Evolutionary conservation across 1,140 invertebrate species (phyloP).

Genomic region (Aphis craccivora): DNA sequence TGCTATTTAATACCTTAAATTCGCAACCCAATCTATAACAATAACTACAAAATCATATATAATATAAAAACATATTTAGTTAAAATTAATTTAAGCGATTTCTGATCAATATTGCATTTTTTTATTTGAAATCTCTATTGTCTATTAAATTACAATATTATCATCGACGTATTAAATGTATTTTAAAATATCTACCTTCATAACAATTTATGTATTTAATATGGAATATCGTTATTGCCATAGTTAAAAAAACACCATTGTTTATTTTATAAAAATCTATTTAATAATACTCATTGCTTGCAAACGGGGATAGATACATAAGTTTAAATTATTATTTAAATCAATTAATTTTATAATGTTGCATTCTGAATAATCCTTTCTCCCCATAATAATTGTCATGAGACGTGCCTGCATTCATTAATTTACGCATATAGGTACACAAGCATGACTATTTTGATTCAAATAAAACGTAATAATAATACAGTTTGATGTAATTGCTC

Average conservation of each 20-base stretch:
- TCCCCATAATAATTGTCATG: too few relatives aligned
- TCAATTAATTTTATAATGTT: background rate
- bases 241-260: background rate
- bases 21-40: background rate
- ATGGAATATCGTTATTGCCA: background rate
- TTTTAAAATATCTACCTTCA: too few relatives aligned
- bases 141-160: too few relatives aligned
- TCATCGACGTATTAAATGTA: too few relatives aligned
- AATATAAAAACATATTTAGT: background rate
- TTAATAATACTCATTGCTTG: background rate
- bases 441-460: background rate
- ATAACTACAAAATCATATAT: background rate
- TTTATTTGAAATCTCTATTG: background rate
- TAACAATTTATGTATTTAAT: background rate
- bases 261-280: background rate
- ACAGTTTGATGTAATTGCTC: background rate
- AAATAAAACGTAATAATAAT: too few relatives aligned
- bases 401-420: too few relatives aligned
- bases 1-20: background rate
- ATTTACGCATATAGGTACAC: too few relatives aligned
- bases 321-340: background rate
- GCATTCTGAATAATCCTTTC: background rate
- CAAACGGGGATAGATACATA: background rate
- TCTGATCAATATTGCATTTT: too few relatives aligned
- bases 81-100: too few relatives aligned